A percentile compares a stretch with the other conserved stretches of the same genome.
Evolutionary conservation across 2,888 invertebrate species (phyloP).

Genomic region (Volucella zonaria): DNA sequence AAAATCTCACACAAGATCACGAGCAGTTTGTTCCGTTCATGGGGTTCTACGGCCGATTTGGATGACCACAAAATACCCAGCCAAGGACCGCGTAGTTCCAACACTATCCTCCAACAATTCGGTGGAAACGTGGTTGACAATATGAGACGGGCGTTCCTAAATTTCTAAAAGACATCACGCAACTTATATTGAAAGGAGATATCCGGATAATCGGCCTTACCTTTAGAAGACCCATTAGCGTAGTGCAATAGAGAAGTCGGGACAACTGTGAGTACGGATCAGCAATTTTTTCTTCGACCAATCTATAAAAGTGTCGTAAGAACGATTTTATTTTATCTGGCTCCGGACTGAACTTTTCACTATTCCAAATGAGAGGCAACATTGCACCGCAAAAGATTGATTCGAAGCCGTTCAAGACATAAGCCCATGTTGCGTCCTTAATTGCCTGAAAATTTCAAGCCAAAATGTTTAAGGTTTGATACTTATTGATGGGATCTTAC

Average conservation of each 20-base stretch:
- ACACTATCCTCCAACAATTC: slow-evolving; percentile 76
- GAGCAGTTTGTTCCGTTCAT: slow-evolving; percentile 76
- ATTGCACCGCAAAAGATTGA: slow-evolving; percentile 77
- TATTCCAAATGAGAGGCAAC: slow-evolving; percentile 75
- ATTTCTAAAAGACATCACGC: slow-evolving; percentile 74
- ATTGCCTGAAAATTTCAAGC: slow-evolving; percentile 73
- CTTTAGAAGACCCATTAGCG: slow-evolving; percentile 77
- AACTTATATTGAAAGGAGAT: no score
- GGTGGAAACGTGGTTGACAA: slow-evolving; percentile 66
- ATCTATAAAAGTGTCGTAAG: slow-evolving; percentile 77
- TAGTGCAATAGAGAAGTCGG: slow-evolving; percentile 77
- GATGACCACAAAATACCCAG: slow-evolving; percentile 75
- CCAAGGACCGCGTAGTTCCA: slow-evolving; percentile 76
- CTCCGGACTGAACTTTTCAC: slow-evolving; percentile 70
- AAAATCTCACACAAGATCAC: slow-evolving; percentile 77
- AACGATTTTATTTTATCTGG: slow-evolving; percentile 75
- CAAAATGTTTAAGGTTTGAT: not conserved
- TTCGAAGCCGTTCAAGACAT: slow-evolving; percentile 76
- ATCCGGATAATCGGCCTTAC: slow-evolving; percentile 59
- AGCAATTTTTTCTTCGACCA: slow-evolving; percentile 73
- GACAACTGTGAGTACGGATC: slow-evolving; percentile 71
- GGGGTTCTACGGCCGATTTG: slow-evolving; percentile 55
- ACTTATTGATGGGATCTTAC: slow-evolving; percentile 44
- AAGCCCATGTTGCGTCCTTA: slow-evolving; percentile 76
- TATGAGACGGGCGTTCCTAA: slow-evolving; percentile 74